A percentile compares a stretch with the other conserved stretches of the same genome.
phyloP scores from a whole-genome alignment of 1,140 invertebrate genomes.

The Seison nebaliae region DNA sequence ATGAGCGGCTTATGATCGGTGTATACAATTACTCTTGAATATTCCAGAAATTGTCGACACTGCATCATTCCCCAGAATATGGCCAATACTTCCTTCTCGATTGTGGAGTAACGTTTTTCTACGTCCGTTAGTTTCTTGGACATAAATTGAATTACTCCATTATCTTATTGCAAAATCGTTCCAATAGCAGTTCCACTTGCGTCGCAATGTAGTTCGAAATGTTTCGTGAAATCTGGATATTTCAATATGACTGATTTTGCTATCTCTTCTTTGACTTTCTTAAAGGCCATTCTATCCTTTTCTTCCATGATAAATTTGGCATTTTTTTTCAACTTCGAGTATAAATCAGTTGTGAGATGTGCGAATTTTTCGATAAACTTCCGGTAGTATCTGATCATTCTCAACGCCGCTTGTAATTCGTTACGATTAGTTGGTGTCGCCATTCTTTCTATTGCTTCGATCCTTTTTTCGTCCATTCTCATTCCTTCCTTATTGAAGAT shows the following conservation, averaged over 20 bases:
- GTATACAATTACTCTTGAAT: slow-evolving; percentile 3
- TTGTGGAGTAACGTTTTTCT: slow-evolving; percentile 21
- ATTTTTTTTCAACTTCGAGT: background rate
- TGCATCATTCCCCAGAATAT: slow-evolving; percentile 25
- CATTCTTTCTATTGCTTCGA: slow-evolving; percentile 21
- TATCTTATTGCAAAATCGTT: slow-evolving; percentile 15
- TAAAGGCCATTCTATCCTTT: slow-evolving; percentile 1
- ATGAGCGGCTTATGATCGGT: slow-evolving; percentile 11
- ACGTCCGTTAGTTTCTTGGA: slow-evolving; percentile 13
- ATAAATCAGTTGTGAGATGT: background rate
- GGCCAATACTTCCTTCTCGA: slow-evolving; percentile 26
- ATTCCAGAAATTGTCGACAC: slow-evolving; percentile 22
- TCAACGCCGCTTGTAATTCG: slow-evolving; percentile 17
- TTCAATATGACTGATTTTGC: slow-evolving; percentile 1
- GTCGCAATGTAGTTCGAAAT: slow-evolving; percentile 13
- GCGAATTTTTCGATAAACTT: slow-evolving; percentile 10
- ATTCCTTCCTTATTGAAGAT: slow-evolving; percentile 20
- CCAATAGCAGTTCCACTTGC: slow-evolving; percentile 15
- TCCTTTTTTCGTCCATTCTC: slow-evolving; percentile 18
- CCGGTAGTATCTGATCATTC: slow-evolving; percentile 13
- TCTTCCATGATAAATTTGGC: slow-evolving; percentile 1
- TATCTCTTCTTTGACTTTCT: slow-evolving; percentile 3
- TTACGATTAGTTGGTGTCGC: slow-evolving; percentile 18
- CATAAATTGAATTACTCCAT: slow-evolving; percentile 14
- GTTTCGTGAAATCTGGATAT: slow-evolving; percentile 1